A percentile compares a stretch with the other conserved stretches of the same genome.
phyloP scores from a whole-genome alignment of 2,113 vertebrate species.

The Oryzias javanicus region DNA sequence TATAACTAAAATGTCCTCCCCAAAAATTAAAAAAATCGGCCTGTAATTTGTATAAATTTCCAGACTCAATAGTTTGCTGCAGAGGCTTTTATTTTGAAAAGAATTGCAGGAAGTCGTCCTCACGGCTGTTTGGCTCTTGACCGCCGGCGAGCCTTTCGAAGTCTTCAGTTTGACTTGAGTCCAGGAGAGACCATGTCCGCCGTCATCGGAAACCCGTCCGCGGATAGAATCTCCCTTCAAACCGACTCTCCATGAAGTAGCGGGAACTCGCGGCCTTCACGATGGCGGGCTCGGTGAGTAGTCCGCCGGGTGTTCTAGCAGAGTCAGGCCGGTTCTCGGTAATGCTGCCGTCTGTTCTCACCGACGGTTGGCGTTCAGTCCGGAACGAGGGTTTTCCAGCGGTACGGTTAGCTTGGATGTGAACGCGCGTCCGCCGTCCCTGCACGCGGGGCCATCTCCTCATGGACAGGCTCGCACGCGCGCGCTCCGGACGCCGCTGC shows the following conservation, averaged over 20 bases:
- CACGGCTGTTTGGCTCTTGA: accelerated
- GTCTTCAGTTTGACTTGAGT: conserved; percentile 76
- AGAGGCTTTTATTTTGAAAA: conserved; percentile 51
- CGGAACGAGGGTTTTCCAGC: conserved; percentile 41
- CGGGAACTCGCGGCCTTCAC: conserved; percentile 80
- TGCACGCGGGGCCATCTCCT: too few relatives aligned
- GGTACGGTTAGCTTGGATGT: conserved; percentile 32
- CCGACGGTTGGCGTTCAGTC: conserved; percentile 32
- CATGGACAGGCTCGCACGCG: too few relatives aligned
- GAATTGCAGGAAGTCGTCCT: accelerated
- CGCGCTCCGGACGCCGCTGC: too few relatives aligned
- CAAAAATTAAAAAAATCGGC: too few relatives aligned
- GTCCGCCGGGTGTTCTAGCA: conserved; percentile 1
- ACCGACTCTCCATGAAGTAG: conserved; percentile 85
- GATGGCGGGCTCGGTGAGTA: conserved; percentile 95
- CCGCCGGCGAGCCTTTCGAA: conserved; percentile 77
- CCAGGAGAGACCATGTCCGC: conserved; percentile 82
- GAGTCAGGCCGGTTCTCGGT: conserved; percentile 2
- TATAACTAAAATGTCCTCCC: too few relatives aligned
- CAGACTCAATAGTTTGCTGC: too few relatives aligned
- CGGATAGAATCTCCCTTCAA: conserved; percentile 71
- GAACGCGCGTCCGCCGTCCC: background rate
- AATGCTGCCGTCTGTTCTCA: conserved; percentile 14
- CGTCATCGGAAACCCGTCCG: conserved; percentile 70
- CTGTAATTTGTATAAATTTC: too few relatives aligned